These are phyloP conservation scores for Tolmerus cingulatus DNA, from an alignment of 2,888 invertebrate species.

Conservation along the genomic window DNA sequence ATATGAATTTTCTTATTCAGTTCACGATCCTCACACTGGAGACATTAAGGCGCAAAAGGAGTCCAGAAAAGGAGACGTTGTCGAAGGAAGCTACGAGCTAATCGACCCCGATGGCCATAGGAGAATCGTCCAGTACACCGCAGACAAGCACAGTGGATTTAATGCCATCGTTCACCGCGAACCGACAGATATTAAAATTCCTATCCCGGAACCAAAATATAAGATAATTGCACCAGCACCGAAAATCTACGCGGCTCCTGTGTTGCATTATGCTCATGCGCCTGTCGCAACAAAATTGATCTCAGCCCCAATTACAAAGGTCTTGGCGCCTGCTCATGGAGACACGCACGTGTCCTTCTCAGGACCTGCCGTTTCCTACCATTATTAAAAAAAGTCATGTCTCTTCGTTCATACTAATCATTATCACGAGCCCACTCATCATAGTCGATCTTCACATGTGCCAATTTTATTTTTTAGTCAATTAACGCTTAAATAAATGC, in stretches of 20 bases:
- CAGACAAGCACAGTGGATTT: conserved; percentile 66
- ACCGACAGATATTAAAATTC: conserved; percentile 62
- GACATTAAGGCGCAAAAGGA: conserved; percentile 67
- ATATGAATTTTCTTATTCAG: conserved; percentile 65
- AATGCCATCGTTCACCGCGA: conserved; percentile 66
- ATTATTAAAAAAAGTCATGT: conserved; percentile 52
- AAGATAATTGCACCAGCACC: conserved; percentile 52
- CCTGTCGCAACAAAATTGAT: conserved; percentile 46
- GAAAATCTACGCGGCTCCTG: conserved; percentile 47
- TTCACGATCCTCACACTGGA: conserved; percentile 65
- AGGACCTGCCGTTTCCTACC: conserved; percentile 54
- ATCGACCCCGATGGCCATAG: conserved; percentile 66
- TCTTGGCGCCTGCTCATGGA: conserved; percentile 25
- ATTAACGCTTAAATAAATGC: neutral
- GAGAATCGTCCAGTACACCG: conserved; percentile 66
- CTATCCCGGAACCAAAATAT: conserved; percentile 54
- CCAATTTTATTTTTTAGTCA: neutral
- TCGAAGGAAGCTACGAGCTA: conserved; percentile 65
- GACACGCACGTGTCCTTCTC: conserved; percentile 54
- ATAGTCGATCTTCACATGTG: conserved; percentile 14
- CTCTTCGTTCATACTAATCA: neutral
- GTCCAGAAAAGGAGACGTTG: conserved; percentile 65
- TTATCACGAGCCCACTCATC: neutral
- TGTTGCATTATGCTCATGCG: conserved; percentile 53
- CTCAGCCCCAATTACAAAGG: conserved; percentile 48